Conservation (phyloP, 2,113 vertebrate genomes). For the Hypanus sabinus region DNA sequence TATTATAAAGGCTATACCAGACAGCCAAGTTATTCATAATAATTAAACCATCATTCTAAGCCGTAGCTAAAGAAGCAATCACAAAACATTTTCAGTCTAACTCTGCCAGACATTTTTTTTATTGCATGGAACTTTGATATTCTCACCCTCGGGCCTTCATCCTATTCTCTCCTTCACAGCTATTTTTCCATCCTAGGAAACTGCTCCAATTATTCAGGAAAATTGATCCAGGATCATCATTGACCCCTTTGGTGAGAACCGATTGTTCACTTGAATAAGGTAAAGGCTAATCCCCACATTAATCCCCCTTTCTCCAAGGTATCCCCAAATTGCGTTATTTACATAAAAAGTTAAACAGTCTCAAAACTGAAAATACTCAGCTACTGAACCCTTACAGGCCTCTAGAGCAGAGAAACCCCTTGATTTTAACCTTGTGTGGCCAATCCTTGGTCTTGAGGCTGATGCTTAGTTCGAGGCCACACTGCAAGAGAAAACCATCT, state of each 20-base stretch:
- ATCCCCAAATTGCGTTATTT: no score
- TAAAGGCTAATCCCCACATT: no score
- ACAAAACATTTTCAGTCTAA: neutral
- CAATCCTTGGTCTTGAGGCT: no score
- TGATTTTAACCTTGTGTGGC: no score
- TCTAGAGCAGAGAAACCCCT: no score
- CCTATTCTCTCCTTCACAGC: neutral
- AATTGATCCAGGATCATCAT: neutral
- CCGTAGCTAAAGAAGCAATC: neutral
- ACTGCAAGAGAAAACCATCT: no score
- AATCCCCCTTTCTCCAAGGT: no score
- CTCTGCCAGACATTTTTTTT: neutral
- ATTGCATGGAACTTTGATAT: neutral
- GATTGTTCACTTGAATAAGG: neutral
- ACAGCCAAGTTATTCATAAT: neutral
- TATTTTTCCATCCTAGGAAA: neutral
- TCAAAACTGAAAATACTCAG: no score
- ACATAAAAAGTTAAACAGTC: no score
- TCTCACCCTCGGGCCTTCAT: neutral
- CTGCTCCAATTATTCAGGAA: neutral
- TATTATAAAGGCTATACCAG: neutral
- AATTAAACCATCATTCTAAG: neutral
- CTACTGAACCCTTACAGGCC: no score
- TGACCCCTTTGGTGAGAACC: neutral
- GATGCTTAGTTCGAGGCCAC: no score